Evolutionary conservation across 1,140 invertebrate species (phyloP).

Genomic region (Leptinotarsa defecta): DNA sequence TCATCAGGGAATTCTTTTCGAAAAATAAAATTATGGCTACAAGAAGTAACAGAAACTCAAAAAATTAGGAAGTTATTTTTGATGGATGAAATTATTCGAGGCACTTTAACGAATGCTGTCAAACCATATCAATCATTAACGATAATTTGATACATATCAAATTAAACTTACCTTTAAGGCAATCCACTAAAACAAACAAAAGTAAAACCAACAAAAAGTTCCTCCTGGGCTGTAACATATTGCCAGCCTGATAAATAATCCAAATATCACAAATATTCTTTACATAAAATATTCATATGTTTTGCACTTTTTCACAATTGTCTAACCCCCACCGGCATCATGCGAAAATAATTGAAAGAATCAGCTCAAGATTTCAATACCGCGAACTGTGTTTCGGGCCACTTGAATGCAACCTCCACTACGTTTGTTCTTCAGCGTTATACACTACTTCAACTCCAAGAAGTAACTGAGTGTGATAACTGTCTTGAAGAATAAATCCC

Average conservation of each 20-base stretch:
- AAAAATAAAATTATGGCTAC: too few species aligned
- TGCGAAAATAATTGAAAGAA: not conserved
- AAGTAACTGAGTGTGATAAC: slow-evolving; percentile 27
- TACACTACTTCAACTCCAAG: slow-evolving; percentile 17
- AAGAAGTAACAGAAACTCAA: too few species aligned
- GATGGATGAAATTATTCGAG: too few species aligned
- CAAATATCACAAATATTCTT: not conserved
- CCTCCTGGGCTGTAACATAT: slow-evolving; percentile 21
- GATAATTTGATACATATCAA: not conserved
- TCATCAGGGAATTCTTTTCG: too few species aligned
- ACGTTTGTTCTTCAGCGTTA: slow-evolving; percentile 5
- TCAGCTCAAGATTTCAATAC: not conserved
- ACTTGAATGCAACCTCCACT: not conserved
- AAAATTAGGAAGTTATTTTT: too few species aligned
- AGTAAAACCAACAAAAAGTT: slow-evolving; percentile 11
- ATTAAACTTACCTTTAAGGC: slow-evolving; percentile 12
- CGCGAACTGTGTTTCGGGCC: not conserved
- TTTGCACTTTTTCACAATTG: slow-evolving; percentile 7
- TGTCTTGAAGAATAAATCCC: slow-evolving; percentile 22
- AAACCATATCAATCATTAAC: too few species aligned
- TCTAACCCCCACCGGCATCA: not conserved
- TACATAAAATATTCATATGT: not conserved
- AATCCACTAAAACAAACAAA: slow-evolving; percentile 20
- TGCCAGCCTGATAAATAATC: slow-evolving; percentile 5
- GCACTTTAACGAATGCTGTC: too few species aligned